phyloP scores from a whole-genome alignment of 2,888 invertebrate species.

The Cataglyphis cursor region DNA sequence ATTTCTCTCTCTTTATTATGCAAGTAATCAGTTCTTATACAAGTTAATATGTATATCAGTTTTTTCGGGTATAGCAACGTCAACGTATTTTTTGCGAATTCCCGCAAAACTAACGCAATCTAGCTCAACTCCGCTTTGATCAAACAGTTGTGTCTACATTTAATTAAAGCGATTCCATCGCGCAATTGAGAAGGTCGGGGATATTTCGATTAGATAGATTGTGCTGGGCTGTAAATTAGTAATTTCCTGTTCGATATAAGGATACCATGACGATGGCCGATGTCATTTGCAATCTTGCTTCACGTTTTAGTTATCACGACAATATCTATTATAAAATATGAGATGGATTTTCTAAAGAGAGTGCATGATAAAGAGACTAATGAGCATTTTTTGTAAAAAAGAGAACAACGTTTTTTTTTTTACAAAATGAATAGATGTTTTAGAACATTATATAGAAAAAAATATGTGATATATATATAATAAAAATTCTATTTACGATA shows the following conservation, averaged over 20 bases:
- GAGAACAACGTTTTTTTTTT: neutral
- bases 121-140: conserved; percentile 49
- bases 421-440: neutral
- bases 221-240: conserved; percentile 60
- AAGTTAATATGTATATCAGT: conserved; percentile 1
- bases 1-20: neutral
- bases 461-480: neutral
- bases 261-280: conserved; percentile 11
- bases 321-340: neutral
- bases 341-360: neutral
- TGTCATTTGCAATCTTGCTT: conserved; percentile 63
- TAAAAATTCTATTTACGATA: neutral
- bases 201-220: conserved; percentile 61
- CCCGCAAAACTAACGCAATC: conserved; percentile 55
- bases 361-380: too few species aligned
- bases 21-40: neutral
- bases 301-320: conserved; percentile 29
- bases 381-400: neutral
- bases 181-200: conserved; percentile 12
- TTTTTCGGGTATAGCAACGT: neutral
- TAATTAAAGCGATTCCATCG: conserved; percentile 48
- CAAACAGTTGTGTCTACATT: conserved; percentile 53
- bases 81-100: conserved; percentile 33
- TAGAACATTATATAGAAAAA: neutral
- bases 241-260: conserved; percentile 59